Base-by-base conservation (phyloP, 2,113 vertebrate genomes). In the Pithys albifrons region DNA sequence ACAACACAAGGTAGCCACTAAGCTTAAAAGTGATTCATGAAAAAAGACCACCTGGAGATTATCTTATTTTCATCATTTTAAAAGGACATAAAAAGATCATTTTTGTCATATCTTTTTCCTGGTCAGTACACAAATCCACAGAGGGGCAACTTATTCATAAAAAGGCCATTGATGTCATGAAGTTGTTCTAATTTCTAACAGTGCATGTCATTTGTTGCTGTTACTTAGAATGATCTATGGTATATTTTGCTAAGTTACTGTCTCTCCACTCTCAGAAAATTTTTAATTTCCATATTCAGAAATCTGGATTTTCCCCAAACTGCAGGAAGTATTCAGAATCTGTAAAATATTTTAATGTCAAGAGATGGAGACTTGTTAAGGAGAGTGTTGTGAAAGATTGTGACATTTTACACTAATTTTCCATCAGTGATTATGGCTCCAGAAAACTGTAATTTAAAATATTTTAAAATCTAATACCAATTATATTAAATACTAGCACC, bases 11-110 rank as follows among this genome's bases (percentile, higher is more conserved):
- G 62, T 95, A 97, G 92, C 73, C 94, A 93, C 85, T 94, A 95
- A 97, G 84, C 89, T 97, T 97, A 95, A 91, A 97, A 97, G 73
- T 91, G 96, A 98, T 98, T 97, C 97, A 97, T 96, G 85, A 93
- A 93, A 93, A 97, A 97, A 93, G 80, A 61, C 81, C 83, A 97
- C 95, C 84, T 96, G 74, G 92, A 97, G 93, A 94, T 96, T 94
- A 89, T 48, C 64, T 96, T 96, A 94, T 88, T 96, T 97, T 97
- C 95, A 95, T 93, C 88, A 96, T 96, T 94, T 97, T 95, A 86
- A 97, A 95, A 92, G 89, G 90, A 91, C 65, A 96, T 91, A 83
- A 95, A 96, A 95, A 96, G 80, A 94, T 95, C 37, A 93, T 97
- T 97, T 95, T 91, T 88, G 83, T 95, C 74, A 54, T 95, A 80